These are phyloP conservation scores for Capra hircus DNA, from an alignment of 2,113 vertebrate genomes.

Conservation along the genomic window DNA sequence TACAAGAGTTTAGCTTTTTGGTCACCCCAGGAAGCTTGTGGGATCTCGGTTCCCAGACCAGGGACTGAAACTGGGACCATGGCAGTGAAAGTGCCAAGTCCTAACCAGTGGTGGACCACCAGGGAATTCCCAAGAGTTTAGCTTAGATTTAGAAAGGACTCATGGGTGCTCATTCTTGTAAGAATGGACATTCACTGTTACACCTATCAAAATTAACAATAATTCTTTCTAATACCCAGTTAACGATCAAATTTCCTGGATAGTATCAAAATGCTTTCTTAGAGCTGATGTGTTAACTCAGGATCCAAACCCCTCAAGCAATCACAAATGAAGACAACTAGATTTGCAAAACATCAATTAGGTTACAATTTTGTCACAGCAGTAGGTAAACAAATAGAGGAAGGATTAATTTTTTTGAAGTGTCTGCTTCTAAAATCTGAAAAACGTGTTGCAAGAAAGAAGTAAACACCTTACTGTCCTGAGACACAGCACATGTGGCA, in stretches of 20 bases:
- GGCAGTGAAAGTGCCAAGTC: background rate
- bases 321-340: background rate
- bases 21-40: background rate
- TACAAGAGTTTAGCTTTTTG: background rate
- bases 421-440: background rate
- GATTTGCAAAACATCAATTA: background rate
- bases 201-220: background rate
- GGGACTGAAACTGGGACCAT: background rate
- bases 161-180: background rate
- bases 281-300: background rate
- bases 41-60: background rate
- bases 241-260: background rate
- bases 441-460: background rate
- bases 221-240: background rate
- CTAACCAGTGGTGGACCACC: background rate
- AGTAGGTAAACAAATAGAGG: background rate
- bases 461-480: background rate
- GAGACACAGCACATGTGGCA: background rate
- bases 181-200: background rate
- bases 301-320: background rate
- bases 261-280: background rate
- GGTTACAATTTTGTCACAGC: background rate
- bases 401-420: background rate
- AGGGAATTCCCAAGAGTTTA: background rate
- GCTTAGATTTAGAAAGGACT: background rate